Base-by-base conservation (phyloP, 2,888 invertebrate species). In the Endomychus coccineus region DNA sequence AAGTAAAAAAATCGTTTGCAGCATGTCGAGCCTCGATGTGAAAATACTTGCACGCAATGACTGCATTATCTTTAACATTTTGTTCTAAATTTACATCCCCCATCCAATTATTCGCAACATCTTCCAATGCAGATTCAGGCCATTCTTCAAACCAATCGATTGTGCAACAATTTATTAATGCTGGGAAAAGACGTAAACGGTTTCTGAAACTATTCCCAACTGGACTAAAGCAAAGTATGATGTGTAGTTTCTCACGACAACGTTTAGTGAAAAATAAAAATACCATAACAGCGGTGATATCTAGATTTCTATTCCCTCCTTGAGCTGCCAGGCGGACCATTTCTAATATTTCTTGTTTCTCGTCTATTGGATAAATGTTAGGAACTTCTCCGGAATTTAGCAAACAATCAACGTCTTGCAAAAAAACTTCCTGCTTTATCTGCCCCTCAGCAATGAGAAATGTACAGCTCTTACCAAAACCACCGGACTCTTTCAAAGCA, bases 81-180 rank as follows among this genome's bases (percentile, higher is more conserved):
- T 81, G 78, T 0, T 74, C 66, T n/a, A 89, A 71, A 56, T 86
- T 78, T 2, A 87, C 77, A 42, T 78, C 75, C n/a, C 74, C 74
- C 66, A 87, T 78, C 61, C 79, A 86, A 53, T 75, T 73, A 51
- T 79, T 70, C n/a, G 89, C 89, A 2, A 83, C 80, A 70, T 74
- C 79, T 64, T 87, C 84, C 46, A 91, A 66, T 2, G 90, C 88
- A 59, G 88, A 84, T 64, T 86, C 84, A 3, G 90, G 90, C 90
- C 90, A 90, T 37, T 80, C 78, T 59, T 86, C 81, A 61, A 84
- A 89, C 89, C 89, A 90, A 57, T 90, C 86, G 37, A 90, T 87
- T 3, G 87, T 89, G 59, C 88, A 89, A 60, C 88, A 88, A 61
- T 87, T 89, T 22, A 90, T 83, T 27, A 91, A 69, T 6, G 88